Base-by-base conservation (phyloP, 2,797 vertebrate genomes). In the Erethizon dorsatum region DNA sequence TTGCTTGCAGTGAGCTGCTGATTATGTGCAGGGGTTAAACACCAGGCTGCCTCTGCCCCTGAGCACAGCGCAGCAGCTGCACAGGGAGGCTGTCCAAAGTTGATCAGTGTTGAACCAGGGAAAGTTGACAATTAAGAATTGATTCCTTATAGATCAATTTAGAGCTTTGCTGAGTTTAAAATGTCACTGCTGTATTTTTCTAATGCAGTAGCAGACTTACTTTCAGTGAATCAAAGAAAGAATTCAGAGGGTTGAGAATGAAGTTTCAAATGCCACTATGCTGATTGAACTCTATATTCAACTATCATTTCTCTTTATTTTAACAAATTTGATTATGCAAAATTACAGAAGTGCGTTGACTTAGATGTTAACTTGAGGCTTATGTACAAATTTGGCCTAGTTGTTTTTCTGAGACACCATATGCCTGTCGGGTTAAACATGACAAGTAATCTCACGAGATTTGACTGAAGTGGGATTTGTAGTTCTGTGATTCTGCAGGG, bases 401-500 rank as follows among this genome's bases (percentile, higher is more conserved):
- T 95, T 98, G 92, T 6, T 77, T 80, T 54, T n/a, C 83, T 88
- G 77, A 97, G 80, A 73, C 18, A 73, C 24, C 90, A 2, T 83
- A 12, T 96, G 33, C 1, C 33, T 92, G 14, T n/a, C 91, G n/a
- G 50, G 63, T 78, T 95, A 82, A 65, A 92, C 78, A 61, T 87
- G 69, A 63, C 95, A 94, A 52, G 28, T 20, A 94, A 61, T 97
- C 95, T 96, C 93, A 94, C 88, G 95, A 95, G 88, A 77, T 33
- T 52, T 47, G 67, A 91, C 24, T 28, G 15, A 96, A 95, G 22
- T 94, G 90, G 80, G 90, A 96, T 94, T 97, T 95, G 84, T 96
- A 85, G 45, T n/a, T 97, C n/a, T 84, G 50, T 57, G 97, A 96
- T 96, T 98, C 88, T 97, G 7, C 22, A 83, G 80, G 90, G 89